These are phyloP conservation scores for Paelopatides confundens DNA, from an alignment of 53 echinoderm and acorn worm species.

Conservation along the genomic window DNA sequence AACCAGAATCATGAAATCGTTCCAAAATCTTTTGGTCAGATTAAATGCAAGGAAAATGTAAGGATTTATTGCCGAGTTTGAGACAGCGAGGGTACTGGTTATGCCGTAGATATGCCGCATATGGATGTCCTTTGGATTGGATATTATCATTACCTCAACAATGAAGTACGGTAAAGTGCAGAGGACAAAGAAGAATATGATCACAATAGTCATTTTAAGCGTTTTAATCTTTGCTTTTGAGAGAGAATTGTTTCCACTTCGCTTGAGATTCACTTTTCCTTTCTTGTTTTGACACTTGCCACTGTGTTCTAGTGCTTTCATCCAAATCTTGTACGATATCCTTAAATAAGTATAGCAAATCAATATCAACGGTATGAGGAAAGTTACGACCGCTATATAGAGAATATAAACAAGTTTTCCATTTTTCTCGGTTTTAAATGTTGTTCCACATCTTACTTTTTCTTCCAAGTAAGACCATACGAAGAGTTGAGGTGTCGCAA, in stretches of 20 bases:
- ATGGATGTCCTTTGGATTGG: not conserved
- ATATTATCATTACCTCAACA: conserved; percentile 69
- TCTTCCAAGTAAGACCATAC: conserved; percentile 64
- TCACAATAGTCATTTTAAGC: conserved; percentile 91
- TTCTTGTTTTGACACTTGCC: conserved; percentile 68
- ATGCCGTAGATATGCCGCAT: conserved; percentile 69
- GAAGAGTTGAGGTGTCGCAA: conserved; percentile 76
- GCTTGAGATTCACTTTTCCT: conserved; percentile 74
- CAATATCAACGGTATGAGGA: conserved; percentile 81
- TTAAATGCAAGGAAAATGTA: conserved; percentile 90
- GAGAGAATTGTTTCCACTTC: conserved; percentile 74
- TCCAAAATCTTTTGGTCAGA: conserved; percentile 63
- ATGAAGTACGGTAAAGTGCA: conserved; percentile 92
- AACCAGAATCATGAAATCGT: conserved; percentile 51
- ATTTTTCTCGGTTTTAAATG: not conserved
- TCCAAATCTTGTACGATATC: conserved; percentile 80
- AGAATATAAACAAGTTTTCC: conserved; percentile 66
- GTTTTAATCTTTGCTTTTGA: conserved; percentile 89
- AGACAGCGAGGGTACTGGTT: conserved; percentile 78
- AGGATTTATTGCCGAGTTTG: conserved; percentile 90
- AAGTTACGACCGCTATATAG: conserved; percentile 79
- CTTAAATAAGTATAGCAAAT: conserved; percentile 75
- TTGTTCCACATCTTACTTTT: conserved; percentile 55
- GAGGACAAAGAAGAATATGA: conserved; percentile 84
- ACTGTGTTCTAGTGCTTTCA: conserved; percentile 71